These are phyloP conservation scores for Plebejus melissa DNA, from an alignment of 2,888 invertebrate genomes.

Conservation along the genomic window DNA sequence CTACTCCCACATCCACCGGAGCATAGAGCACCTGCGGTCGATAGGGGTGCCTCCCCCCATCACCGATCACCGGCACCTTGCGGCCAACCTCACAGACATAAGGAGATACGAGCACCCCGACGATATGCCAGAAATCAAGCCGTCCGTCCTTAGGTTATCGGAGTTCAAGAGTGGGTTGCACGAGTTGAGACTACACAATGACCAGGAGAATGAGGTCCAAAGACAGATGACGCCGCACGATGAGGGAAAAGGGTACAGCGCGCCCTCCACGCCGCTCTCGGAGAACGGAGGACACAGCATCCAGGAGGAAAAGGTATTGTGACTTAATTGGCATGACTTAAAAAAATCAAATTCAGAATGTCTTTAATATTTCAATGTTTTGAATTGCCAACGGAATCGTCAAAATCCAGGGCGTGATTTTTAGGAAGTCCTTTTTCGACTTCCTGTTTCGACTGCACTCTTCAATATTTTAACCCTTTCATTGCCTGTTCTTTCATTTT, in stretches of 20 bases:
- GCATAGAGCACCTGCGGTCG: slow-evolving; percentile 82
- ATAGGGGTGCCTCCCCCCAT: slow-evolving; percentile 77
- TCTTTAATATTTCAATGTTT: slow-evolving; percentile 34
- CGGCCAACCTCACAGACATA: slow-evolving; percentile 69
- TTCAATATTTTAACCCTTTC: not conserved
- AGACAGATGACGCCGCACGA: slow-evolving; percentile 72
- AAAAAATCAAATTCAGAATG: not conserved
- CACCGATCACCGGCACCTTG: slow-evolving; percentile 70
- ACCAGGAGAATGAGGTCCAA: slow-evolving; percentile 70
- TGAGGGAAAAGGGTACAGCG: slow-evolving; percentile 74
- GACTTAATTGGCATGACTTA: not conserved
- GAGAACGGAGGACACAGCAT: slow-evolving; percentile 71
- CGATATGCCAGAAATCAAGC: slow-evolving; percentile 72
- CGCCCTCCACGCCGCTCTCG: slow-evolving; percentile 72
- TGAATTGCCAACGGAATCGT: not conserved
- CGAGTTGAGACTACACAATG: slow-evolving; percentile 63
- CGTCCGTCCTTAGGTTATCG: slow-evolving; percentile 72
- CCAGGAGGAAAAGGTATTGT: slow-evolving; percentile 71
- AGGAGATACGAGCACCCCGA: slow-evolving; percentile 74
- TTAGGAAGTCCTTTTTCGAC: not conserved
- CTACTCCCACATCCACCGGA: slow-evolving; percentile 82
- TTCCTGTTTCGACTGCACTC: too few relatives aligned
- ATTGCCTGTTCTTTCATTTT: not conserved
- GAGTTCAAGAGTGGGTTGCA: slow-evolving; percentile 72
- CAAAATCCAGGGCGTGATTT: not conserved